These are phyloP conservation scores for Dryomyza anilis DNA, from an alignment of 2,888 invertebrate genomes.

Conservation along the genomic window DNA sequence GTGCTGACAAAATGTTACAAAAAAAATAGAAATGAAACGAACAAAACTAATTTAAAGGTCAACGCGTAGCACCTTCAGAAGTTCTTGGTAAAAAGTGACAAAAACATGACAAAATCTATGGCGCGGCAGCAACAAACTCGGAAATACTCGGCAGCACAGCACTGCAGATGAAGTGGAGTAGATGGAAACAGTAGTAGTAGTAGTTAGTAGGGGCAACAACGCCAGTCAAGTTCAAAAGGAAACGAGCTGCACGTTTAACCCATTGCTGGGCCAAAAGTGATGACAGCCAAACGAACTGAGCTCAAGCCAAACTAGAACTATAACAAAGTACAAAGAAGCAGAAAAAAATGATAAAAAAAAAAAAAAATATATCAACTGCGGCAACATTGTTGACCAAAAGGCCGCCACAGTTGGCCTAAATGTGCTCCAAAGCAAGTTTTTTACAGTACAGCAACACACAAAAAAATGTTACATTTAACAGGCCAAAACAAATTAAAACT, in stretches of 20 bases:
- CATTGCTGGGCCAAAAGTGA: slow-evolving; percentile 30
- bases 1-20: too few species aligned
- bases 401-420: not conserved
- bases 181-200: not conserved
- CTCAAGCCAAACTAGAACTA: slow-evolving; percentile 26
- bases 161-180: not conserved
- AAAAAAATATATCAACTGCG: slow-evolving; percentile 13
- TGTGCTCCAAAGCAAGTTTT: not conserved
- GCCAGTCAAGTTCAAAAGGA: slow-evolving; percentile 54
- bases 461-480: slow-evolving; percentile 52
- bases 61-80: slow-evolving; percentile 4
- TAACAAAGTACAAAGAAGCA: slow-evolving; percentile 12
- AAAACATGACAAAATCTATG: not conserved
- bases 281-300: not conserved
- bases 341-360: slow-evolving; percentile 16
- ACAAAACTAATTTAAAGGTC: not conserved
- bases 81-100: not conserved
- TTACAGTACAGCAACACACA: not conserved
- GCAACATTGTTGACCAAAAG: not conserved
- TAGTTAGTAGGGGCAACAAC: not conserved
- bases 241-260: slow-evolving; percentile 52
- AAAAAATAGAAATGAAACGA: not conserved
- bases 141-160: too few species aligned
- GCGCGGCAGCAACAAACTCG: not conserved
- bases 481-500: slow-evolving; percentile 54